A percentile compares a stretch with the other conserved stretches of the same genome.
phyloP scores from a whole-genome alignment of 2,888 invertebrate genomes.

The Heliconius ethilla region DNA sequence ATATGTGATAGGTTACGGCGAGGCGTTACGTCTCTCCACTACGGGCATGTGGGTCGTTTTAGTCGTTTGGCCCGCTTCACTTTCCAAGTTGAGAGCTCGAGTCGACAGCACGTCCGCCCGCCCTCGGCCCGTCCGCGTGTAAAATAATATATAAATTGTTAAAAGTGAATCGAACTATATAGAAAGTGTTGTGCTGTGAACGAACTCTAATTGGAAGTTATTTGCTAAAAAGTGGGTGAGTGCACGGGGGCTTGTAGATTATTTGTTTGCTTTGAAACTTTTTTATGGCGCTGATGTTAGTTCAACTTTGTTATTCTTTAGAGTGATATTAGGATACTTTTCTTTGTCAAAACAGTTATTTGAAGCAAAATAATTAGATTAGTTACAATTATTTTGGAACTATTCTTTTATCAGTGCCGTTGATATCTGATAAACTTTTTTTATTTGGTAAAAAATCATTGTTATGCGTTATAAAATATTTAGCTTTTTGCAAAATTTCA shows the following conservation, averaged over 20 bases:
- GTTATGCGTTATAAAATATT: neutral
- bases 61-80: conserved; percentile 23
- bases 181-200: conserved; percentile 21
- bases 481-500: neutral
- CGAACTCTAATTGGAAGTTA: conserved; percentile 7
- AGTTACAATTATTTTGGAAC: neutral
- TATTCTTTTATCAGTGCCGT: neutral
- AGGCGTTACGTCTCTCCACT: neutral
- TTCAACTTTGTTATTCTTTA: neutral
- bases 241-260: conserved; percentile 33
- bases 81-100: conserved; percentile 37
- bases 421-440: no score
- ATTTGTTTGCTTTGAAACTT: neutral
- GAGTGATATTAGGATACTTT: neutral
- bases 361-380: neutral
- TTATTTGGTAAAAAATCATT: neutral
- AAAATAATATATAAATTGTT: conserved; percentile 14
- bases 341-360: neutral
- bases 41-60: conserved; percentile 10
- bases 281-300: neutral
- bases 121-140: conserved; percentile 33
- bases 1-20: neutral
- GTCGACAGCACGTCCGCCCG: conserved; percentile 45
- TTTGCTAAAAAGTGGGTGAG: conserved; percentile 71
- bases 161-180: conserved; percentile 15